Conservation (phyloP, 2,113 vertebrate species). For the Phoxinus phoxinus region DNA sequence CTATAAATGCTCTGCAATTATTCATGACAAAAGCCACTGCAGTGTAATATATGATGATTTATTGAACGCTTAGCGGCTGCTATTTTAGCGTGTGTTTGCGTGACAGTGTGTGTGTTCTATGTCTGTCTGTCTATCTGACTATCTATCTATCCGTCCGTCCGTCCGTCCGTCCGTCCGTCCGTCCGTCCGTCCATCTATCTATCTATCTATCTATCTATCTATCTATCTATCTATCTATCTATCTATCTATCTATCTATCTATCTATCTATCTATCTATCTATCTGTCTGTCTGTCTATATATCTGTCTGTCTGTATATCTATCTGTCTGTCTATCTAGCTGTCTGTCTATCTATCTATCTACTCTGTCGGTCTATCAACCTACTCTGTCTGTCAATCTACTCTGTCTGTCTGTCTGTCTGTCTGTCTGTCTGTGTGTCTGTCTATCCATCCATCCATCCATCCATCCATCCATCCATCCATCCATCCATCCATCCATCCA, state of each 20-base stretch:
- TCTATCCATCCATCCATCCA: not conserved
- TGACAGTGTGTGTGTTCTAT: no score
- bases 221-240: no score
- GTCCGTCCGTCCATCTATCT: no score
- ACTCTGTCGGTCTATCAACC: not conserved
- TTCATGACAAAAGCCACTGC: slow-evolving; percentile 4
- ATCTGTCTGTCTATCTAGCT: not conserved
- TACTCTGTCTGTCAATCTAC: no score
- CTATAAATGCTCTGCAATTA: not conserved
- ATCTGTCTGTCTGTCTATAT: not conserved
- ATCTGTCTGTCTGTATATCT: rapidly evolving
- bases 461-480: not conserved
- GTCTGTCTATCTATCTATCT: not conserved
- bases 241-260: rapidly evolving
- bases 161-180: no score
- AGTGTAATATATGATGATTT: slow-evolving; percentile 1
- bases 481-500: no score
- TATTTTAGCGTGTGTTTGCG: not conserved
- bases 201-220: no score
- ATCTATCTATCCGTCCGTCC: no score
- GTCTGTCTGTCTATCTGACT: no score
- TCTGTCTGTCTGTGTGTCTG: no score
- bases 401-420: not conserved
- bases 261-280: not conserved
- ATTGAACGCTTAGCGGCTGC: slow-evolving; percentile 40